These are phyloP conservation scores for Aphrocallistes beatrix DNA, from an alignment of 37 sponge, comb jelly and placozoan species.

Conservation along the genomic window DNA sequence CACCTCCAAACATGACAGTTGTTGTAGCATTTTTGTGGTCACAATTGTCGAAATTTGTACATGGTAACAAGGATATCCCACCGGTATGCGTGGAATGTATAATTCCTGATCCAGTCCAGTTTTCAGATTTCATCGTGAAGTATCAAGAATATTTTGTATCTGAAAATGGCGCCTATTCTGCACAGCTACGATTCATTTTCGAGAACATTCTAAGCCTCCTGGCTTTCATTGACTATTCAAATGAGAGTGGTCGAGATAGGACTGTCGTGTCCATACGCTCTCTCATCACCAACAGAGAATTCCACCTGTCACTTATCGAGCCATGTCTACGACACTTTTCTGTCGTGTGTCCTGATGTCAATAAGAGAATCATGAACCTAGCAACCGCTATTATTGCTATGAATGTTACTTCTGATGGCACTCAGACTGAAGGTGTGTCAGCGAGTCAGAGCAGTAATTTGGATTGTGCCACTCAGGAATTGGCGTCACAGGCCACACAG, in stretches of 20 bases:
- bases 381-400: background rate
- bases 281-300: background rate
- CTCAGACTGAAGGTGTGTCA: background rate
- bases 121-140: background rate
- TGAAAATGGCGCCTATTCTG: background rate
- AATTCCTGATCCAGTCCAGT: background rate
- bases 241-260: background rate
- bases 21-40: background rate
- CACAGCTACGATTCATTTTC: background rate
- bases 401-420: background rate
- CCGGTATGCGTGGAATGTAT: constrained; percentile 15
- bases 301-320: constrained; percentile 12
- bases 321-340: background rate
- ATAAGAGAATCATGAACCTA: background rate
- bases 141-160: background rate
- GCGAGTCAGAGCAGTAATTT: no score
- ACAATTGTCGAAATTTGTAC: background rate
- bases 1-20: background rate
- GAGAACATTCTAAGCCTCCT: background rate
- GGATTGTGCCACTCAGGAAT: no score
- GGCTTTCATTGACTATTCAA: constrained; percentile 4
- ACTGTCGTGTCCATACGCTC: background rate
- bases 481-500: background rate
- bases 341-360: background rate
- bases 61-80: background rate